Conservation (phyloP, 2,888 invertebrate genomes). For the Nomada ruficornis region DNA sequence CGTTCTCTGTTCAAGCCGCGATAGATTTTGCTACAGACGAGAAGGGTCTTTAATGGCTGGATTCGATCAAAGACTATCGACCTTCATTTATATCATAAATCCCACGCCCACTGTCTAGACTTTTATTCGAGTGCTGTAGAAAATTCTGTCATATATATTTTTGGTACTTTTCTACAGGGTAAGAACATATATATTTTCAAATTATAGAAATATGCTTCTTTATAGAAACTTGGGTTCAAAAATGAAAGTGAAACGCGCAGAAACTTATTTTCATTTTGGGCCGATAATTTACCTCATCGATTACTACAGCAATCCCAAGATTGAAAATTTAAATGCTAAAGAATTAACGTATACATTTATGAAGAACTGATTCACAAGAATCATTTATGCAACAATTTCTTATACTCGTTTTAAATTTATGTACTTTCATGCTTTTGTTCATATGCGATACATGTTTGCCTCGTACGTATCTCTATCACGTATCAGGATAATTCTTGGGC, state of each 20-base stretch:
- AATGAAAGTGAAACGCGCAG: too few species aligned
- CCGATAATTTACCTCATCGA: too few species aligned
- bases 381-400: neutral
- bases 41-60: constrained; percentile 56
- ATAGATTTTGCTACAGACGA: constrained; percentile 61
- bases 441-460: neutral
- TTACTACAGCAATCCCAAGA: too few species aligned
- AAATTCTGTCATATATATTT: constrained; percentile 14
- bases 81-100: constrained; percentile 53
- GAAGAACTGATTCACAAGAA: neutral
- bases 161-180: neutral
- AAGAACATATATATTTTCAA: neutral
- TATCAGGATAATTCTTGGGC: too few species aligned
- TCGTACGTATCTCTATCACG: too few species aligned
- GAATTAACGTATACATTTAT: too few species aligned
- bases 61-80: constrained; percentile 59
- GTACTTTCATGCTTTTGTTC: neutral
- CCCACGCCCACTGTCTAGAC: constrained; percentile 13
- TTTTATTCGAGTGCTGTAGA: neutral
- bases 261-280: too few species aligned
- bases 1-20: constrained; percentile 26
- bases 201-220: neutral
- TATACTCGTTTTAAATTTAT: neutral
- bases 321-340: too few species aligned
- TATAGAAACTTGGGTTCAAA: neutral